Evolutionary conservation across 2,888 invertebrate species (phyloP).

Genomic region (Acanthosepion pharaonis): DNA sequence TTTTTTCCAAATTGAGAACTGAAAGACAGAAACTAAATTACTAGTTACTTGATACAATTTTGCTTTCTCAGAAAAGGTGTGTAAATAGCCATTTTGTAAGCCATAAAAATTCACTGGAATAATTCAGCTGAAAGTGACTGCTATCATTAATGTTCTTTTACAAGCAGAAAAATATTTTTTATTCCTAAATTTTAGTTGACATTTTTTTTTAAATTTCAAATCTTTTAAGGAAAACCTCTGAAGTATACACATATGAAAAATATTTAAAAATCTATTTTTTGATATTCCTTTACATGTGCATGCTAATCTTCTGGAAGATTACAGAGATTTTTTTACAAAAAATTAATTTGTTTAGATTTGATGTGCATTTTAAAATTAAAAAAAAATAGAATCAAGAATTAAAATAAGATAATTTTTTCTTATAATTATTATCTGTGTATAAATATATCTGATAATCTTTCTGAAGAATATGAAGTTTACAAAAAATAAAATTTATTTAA

Average conservation of each 20-base stretch:
- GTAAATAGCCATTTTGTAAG: not conserved
- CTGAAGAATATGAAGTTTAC: not conserved
- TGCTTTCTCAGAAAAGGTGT: not conserved
- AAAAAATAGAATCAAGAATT: not conserved
- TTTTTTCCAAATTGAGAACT: not conserved
- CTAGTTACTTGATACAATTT: not conserved
- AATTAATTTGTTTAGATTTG: not conserved
- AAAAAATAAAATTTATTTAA: not conserved
- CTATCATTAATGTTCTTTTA: slow-evolving; percentile 25
- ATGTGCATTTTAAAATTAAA: not conserved
- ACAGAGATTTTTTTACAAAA: not conserved
- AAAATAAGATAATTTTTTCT: not conserved
- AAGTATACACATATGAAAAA: not conserved
- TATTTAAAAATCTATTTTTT: not conserved
- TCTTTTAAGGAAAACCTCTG: not conserved
- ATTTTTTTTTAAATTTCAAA: not conserved
- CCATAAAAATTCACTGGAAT: not conserved
- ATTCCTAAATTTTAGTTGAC: not conserved
- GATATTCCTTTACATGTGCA: not conserved
- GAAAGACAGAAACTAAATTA: not conserved
- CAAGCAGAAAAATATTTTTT: not conserved
- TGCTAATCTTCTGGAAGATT: not conserved
- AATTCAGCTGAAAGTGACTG: not conserved
- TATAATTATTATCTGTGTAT: not conserved
- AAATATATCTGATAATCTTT: slow-evolving; percentile 4